A percentile compares a stretch with the other conserved stretches of the same genome.
Evolutionary conservation across 2,888 invertebrate species (phyloP).

Genomic region (Lasius fuliginosus): DNA sequence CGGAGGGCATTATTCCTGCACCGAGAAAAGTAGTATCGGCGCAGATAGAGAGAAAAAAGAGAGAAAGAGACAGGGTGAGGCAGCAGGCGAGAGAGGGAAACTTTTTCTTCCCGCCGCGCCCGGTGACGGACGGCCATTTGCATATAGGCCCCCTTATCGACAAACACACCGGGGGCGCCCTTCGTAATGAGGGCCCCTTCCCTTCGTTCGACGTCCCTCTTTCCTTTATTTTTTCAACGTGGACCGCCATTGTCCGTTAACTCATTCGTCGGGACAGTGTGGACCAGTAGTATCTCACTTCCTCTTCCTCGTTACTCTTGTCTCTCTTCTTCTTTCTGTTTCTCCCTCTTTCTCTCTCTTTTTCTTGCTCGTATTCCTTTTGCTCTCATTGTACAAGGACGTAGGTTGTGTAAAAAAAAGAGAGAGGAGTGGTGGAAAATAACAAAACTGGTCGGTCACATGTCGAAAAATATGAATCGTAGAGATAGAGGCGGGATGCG

Average conservation of each 20-base stretch:
- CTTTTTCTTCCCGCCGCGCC: constrained; percentile 79
- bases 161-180: constrained; percentile 84
- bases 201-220: constrained; percentile 69
- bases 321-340: constrained; percentile 52
- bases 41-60: constrained; percentile 49
- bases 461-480: constrained; percentile 74
- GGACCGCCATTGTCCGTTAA: constrained; percentile 82
- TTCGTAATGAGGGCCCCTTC: constrained; percentile 83
- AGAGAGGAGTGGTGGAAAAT: constrained; percentile 60
- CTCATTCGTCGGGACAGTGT: constrained; percentile 80
- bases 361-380: constrained; percentile 24
- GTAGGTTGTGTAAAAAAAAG: constrained; percentile 57
- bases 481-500: constrained; percentile 69
- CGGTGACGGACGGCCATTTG: constrained; percentile 82
- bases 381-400: constrained; percentile 47
- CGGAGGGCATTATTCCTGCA: constrained; percentile 81
- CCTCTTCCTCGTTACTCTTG: constrained; percentile 73
- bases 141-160: constrained; percentile 85
- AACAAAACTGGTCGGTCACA: constrained; percentile 71
- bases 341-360: constrained; percentile 54
- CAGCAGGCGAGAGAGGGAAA: constrained; percentile 78
- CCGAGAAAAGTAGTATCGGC: constrained; percentile 65
- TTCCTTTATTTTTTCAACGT: constrained; percentile 78
- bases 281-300: constrained; percentile 79
- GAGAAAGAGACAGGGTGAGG: constrained; percentile 51